phyloP scores from a whole-genome alignment of 1,140 invertebrate genomes.

The Eupristina koningsbergeri region DNA sequence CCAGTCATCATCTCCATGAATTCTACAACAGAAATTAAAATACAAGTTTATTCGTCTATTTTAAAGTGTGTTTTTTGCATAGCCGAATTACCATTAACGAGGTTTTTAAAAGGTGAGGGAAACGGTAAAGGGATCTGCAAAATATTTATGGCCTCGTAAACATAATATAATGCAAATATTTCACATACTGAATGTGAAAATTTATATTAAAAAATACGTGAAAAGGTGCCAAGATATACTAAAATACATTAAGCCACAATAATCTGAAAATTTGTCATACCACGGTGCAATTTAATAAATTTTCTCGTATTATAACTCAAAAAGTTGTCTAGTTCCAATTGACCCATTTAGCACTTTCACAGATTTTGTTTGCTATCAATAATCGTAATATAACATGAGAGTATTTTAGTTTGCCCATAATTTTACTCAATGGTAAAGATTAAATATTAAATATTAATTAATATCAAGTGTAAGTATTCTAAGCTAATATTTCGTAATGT shows the following conservation, averaged over 20 bases:
- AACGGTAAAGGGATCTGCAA: neutral
- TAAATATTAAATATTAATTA: too few relatives aligned
- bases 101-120: neutral
- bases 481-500: neutral
- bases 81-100: too few relatives aligned
- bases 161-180: neutral
- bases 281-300: neutral
- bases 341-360: neutral
- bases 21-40: constrained; percentile 78
- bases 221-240: neutral
- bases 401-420: neutral
- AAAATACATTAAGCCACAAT: neutral
- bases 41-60: neutral
- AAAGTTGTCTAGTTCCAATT: neutral
- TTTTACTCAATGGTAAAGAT: neutral
- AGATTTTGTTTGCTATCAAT: neutral
- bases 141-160: neutral
- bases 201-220: neutral
- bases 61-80: too few relatives aligned
- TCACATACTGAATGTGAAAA: neutral
- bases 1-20: constrained; percentile 98
- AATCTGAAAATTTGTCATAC: neutral
- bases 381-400: neutral
- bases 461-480: too few relatives aligned
- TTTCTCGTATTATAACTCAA: neutral